These are phyloP conservation scores for Onchidella celtica DNA, from an alignment of 2,888 invertebrate genomes.

Conservation along the genomic window DNA sequence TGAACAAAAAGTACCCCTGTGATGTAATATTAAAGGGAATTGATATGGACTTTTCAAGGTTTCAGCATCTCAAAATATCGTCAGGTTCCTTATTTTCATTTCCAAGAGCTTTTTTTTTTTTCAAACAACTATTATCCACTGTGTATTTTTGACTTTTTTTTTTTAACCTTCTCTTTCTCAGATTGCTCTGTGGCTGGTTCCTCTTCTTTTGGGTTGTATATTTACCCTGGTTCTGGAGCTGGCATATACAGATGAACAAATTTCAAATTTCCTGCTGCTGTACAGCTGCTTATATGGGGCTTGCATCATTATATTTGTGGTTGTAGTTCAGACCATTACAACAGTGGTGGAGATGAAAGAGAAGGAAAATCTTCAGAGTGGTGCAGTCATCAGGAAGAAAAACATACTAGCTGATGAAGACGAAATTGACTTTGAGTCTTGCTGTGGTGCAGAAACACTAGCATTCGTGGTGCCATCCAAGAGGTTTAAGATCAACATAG, in stretches of 20 bases:
- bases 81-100: too few species aligned
- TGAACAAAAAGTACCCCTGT: too few species aligned
- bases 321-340: conserved; percentile 68
- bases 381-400: conserved; percentile 61
- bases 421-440: conserved; percentile 75
- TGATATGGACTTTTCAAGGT: too few species aligned
- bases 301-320: conserved; percentile 68
- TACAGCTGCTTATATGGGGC: conserved; percentile 69
- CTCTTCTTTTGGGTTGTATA: conserved; percentile 74
- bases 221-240: conserved; percentile 73
- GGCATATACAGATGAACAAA: conserved; percentile 62
- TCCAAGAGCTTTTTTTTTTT: too few species aligned
- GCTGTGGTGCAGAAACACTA: conserved; percentile 75
- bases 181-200: conserved; percentile 72
- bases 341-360: conserved; percentile 64
- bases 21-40: too few species aligned
- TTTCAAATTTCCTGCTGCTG: conserved; percentile 53
- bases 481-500: conserved; percentile 72
- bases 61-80: too few species aligned
- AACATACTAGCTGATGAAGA: conserved; percentile 74
- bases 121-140: too few species aligned
- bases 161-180: conserved; percentile 21
- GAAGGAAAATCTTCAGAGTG: conserved; percentile 46
- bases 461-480: conserved; percentile 75
- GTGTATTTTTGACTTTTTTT: too few species aligned